Conservation (phyloP, 2,797 vertebrate species). For the Sternarchorhynchus goeldii region DNA sequence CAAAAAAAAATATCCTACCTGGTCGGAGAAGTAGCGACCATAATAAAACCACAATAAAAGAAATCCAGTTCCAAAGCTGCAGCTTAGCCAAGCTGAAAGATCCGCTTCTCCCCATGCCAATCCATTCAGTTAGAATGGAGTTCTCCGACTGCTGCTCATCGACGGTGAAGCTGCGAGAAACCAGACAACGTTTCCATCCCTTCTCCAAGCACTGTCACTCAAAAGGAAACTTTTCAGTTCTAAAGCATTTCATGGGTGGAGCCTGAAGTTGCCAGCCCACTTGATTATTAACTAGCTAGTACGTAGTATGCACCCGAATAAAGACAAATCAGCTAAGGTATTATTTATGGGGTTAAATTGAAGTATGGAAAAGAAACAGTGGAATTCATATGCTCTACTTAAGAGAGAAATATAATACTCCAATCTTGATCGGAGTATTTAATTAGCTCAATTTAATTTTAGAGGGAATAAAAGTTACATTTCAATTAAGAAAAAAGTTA, state of each 20-base stretch:
- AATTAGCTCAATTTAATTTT: no score
- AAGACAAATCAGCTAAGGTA: no score
- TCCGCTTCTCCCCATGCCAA: constrained; percentile 87
- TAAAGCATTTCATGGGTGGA: constrained; percentile 51
- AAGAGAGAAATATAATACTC: no score
- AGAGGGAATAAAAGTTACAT: no score
- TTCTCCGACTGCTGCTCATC: constrained; percentile 74
- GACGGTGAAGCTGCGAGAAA: constrained; percentile 74
- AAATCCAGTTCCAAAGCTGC: constrained; percentile 80
- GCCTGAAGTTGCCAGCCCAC: constrained; percentile 27
- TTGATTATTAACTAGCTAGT: constrained; percentile 17
- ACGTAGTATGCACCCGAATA: constrained; percentile 16
- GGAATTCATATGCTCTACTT: no score
- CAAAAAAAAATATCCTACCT: constrained; percentile 66
- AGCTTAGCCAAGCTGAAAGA: constrained; percentile 80
- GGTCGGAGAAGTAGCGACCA: constrained; percentile 75
- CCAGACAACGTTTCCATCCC: constrained; percentile 72
- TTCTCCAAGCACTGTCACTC: constrained; percentile 73
- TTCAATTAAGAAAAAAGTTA: no score
- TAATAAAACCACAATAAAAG: constrained; percentile 75
- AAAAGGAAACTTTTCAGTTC: constrained; percentile 67
- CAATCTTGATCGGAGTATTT: no score
- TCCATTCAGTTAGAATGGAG: constrained; percentile 84
- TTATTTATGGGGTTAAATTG: no score
- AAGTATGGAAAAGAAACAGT: no score